phyloP scores from a whole-genome alignment of 2,888 invertebrate species.

The Nemoura dubitans region DNA sequence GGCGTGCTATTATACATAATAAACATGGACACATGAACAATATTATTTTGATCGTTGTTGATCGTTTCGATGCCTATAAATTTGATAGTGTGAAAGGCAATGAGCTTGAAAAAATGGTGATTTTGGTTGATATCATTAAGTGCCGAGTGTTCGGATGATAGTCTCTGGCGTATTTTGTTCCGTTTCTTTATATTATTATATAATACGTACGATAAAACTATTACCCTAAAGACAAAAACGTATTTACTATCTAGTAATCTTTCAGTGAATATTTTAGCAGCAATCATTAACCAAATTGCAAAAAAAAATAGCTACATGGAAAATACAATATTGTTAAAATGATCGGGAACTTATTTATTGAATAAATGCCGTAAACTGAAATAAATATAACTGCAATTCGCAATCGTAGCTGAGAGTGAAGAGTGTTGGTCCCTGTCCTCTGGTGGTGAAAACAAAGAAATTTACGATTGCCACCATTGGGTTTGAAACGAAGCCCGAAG shows the following conservation, averaged over 20 bases:
- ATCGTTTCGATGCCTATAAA: conserved; percentile 20
- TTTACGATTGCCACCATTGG: too few species aligned
- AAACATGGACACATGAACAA: conserved; percentile 21
- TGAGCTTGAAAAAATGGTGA: not conserved
- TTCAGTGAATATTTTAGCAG: conserved; percentile 48
- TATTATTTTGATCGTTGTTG: not conserved
- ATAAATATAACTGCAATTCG: not conserved
- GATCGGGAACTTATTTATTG: conserved; percentile 28
- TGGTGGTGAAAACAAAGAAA: not conserved
- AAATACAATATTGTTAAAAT: conserved; percentile 41
- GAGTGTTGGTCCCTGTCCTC: not conserved
- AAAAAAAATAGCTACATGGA: too few species aligned
- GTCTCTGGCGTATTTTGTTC: conserved; percentile 45
- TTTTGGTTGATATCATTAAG: not conserved
- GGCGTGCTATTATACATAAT: conserved; percentile 23
- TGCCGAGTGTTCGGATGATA: conserved; percentile 41
- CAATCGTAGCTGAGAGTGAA: not conserved
- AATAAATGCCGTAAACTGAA: not conserved
- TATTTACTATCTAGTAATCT: conserved; percentile 44
- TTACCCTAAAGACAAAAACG: conserved; percentile 43
- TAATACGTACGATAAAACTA: not conserved
- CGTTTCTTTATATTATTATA: conserved; percentile 44
- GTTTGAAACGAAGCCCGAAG: too few species aligned
- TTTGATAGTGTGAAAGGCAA: conserved; percentile 43
- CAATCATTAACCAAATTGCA: conserved; percentile 47